Base-by-base conservation (phyloP, 2,797 vertebrate genomes). In the Limnodromus scolopaceus region DNA sequence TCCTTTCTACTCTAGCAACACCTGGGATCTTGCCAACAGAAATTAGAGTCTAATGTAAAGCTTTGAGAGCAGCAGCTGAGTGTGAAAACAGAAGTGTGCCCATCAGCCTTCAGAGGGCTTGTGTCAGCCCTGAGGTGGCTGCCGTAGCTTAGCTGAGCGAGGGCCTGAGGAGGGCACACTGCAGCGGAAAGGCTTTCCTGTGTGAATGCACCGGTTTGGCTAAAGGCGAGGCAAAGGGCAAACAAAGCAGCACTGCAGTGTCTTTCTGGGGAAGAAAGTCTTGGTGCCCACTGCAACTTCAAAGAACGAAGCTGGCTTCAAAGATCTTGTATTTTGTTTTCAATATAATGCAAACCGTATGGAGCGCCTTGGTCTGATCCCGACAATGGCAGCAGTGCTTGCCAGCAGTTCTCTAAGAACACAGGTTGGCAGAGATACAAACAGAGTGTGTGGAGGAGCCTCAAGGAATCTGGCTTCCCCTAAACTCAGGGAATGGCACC, bases 1-100 rank as follows among this genome's bases (percentile, higher is more conserved):
- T 79, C 61, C 82, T 71, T 17, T 28, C 82, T 65, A 25, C 15
- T 84, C 58, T 65, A 86, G 38, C 51, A 49, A 70, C 83, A 92
- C 75, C 69, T 74, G 78, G n/a, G 43, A 86, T 79, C 61, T 83
- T 96, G 94, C 81, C 95, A 95, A 74, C 96, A 95, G 65, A 79
- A 85, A 93, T 92, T 45, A 89, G 28, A 81, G 55, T 89, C 84
- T 66, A 68, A 51, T 1, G 3, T 3, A 43, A 51, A 71, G 64
- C 51, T 87, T 34, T 2, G 8, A 63, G 49, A 79, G 18, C 65
- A 87, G 54, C 6, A 3, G n/a, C 66, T 80, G 90, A 92, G 78
- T 80, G 78, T 91, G 87, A 65, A 85, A 87, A 69, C n/a, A 80
- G 60, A 57, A 85, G 22, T 0, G 0, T 60, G 66, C 19, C 64